Conservation (phyloP, 1,140 invertebrate genomes). For the Amyelois transitella region DNA sequence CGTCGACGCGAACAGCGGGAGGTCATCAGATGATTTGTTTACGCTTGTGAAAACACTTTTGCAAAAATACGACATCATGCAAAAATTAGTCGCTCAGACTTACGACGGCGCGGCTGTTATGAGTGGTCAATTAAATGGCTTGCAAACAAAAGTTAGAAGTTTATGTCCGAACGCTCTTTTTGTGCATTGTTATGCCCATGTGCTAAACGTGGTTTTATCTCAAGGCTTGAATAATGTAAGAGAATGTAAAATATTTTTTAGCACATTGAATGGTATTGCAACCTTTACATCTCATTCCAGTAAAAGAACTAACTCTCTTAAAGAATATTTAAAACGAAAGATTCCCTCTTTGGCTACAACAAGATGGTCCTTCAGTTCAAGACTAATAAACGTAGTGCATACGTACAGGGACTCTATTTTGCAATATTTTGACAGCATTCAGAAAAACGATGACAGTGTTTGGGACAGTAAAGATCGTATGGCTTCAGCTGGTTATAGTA, state of each 20-base stretch:
- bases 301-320: constrained; percentile 9
- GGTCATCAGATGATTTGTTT: constrained; percentile 12
- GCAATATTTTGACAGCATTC: no score
- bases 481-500: no score
- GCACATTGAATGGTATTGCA: constrained; percentile 4
- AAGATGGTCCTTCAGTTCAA: constrained; percentile 11
- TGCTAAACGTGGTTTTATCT: constrained; percentile 11
- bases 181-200: constrained; percentile 13
- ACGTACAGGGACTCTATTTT: no score
- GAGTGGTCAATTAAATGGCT: constrained; percentile 4
- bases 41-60: constrained; percentile 5
- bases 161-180: constrained; percentile 12
- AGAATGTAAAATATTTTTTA: constrained; percentile 15
- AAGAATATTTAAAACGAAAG: constrained; percentile 1
- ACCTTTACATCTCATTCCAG: constrained; percentile 11
- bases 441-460: no score
- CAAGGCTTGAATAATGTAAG: constrained; percentile 12
- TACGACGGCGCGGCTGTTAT: constrained; percentile 16
- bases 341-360: constrained; percentile 10
- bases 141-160: constrained; percentile 8
- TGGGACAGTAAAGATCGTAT: no score
- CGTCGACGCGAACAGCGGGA: constrained; percentile 15
- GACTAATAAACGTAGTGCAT: constrained; percentile 6
- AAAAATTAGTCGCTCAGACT: constrained; percentile 17
- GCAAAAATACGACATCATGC: constrained; percentile 7